phyloP scores from a whole-genome alignment of 1,140 invertebrate species.

The Polypedilum vanderplanki region DNA sequence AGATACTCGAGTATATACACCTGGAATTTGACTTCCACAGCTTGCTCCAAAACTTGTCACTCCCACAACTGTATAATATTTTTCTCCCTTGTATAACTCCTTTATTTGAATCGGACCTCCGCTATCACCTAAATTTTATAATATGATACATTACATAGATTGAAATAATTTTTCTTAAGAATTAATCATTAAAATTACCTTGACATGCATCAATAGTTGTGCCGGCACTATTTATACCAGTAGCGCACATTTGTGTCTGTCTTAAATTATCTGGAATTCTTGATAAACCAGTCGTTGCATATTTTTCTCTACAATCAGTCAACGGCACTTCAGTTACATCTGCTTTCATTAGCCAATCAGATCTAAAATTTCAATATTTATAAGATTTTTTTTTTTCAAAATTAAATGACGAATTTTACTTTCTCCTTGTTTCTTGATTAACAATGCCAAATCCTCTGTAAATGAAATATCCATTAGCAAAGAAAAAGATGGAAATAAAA shows the following conservation, averaged over 20 bases:
- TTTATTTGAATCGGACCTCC: slow-evolving; percentile 57
- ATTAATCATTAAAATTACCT: slow-evolving; percentile 49
- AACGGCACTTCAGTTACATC: background rate
- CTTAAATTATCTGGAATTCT: slow-evolving; percentile 34
- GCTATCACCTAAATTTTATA: background rate
- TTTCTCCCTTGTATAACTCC: slow-evolving; percentile 35
- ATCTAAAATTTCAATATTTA: background rate
- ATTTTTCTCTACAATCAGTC: slow-evolving; percentile 5
- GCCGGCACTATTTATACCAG: slow-evolving; percentile 46
- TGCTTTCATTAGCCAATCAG: background rate
- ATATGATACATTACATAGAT: no score
- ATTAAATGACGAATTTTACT: background rate
- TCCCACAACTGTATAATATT: slow-evolving; percentile 43
- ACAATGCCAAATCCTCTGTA: background rate
- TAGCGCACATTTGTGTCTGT: slow-evolving; percentile 48
- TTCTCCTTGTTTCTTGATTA: background rate
- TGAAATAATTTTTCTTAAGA: no score
- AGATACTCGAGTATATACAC: slow-evolving; percentile 57
- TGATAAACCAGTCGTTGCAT: background rate
- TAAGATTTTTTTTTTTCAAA: background rate
- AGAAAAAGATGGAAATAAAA: background rate
- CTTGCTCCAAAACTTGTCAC: slow-evolving; percentile 59
- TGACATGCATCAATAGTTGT: slow-evolving; percentile 49
- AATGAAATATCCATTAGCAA: background rate
- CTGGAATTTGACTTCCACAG: slow-evolving; percentile 53